Evolutionary conservation across 2,888 invertebrate genomes (phyloP).

Genomic region (Notocelia uddmanniana): DNA sequence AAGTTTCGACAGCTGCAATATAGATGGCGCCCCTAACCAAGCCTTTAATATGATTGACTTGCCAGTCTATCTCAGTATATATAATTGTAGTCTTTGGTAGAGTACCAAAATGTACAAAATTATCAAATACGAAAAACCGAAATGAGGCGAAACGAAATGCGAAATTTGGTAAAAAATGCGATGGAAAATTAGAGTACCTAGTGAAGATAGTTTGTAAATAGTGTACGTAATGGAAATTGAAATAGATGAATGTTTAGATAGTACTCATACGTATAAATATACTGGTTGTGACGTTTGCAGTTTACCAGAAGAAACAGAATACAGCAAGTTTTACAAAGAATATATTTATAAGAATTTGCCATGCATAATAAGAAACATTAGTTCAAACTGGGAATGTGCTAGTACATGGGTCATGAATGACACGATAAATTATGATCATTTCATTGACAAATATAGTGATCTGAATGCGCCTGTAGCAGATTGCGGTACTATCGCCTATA

Average conservation of each 20-base stretch:
- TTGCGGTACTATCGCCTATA: conserved; percentile 90
- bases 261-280: conserved; percentile 31
- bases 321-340: conserved; percentile 86
- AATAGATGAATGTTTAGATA: conserved; percentile 49
- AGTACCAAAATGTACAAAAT: too few species aligned
- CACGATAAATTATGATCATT: conserved; percentile 87
- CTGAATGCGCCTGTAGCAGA: conserved; percentile 92
- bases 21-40: too few species aligned
- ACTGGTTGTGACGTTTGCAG: conserved; percentile 47
- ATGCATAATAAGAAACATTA: conserved; percentile 88
- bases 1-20: too few species aligned
- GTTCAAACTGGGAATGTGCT: conserved; percentile 88
- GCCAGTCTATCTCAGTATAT: too few species aligned
- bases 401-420: conserved; percentile 86
- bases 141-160: too few species aligned
- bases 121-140: too few species aligned
- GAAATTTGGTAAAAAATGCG: too few species aligned
- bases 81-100: too few species aligned
- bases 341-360: conserved; percentile 81
- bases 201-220: background rate
- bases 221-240: conserved; percentile 52
- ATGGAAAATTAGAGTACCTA: background rate
- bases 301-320: conserved; percentile 60
- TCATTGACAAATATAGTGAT: conserved; percentile 86
- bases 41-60: too few species aligned